These are phyloP conservation scores for Synodontis membranacea DNA, from an alignment of 2,113 vertebrate species.

Conservation along the genomic window DNA sequence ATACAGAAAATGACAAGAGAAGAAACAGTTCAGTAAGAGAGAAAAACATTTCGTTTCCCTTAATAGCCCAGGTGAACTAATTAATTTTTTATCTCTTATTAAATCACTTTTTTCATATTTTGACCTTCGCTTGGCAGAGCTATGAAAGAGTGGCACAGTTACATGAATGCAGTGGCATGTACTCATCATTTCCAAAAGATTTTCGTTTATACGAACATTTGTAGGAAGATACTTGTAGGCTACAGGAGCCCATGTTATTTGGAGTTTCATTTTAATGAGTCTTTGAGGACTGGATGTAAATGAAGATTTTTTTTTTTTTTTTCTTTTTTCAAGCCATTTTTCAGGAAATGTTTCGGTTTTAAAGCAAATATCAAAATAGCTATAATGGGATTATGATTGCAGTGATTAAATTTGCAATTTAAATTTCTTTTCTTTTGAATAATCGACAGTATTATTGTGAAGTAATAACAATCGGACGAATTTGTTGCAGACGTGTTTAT, in stretches of 20 bases:
- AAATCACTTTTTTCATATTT: constrained; percentile 22
- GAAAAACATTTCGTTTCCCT: constrained; percentile 11
- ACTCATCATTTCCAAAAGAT: not conserved
- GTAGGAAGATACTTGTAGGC: not conserved
- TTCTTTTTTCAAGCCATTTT: not conserved
- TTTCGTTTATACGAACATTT: not conserved
- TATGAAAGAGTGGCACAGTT: not conserved
- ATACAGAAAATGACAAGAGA: constrained; percentile 22
- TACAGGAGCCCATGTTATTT: not conserved
- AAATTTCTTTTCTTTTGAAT: not conserved
- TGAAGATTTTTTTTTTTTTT: not conserved
- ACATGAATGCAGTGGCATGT: not conserved
- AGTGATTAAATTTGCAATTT: not conserved
- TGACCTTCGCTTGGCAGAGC: not conserved
- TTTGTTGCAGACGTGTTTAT: not conserved
- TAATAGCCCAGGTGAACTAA: constrained; percentile 21
- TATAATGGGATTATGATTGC: not conserved
- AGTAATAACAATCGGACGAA: not conserved
- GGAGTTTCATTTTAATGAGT: not conserved
- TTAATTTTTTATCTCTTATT: constrained; percentile 15
- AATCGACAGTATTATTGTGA: not conserved
- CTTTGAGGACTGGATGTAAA: not conserved
- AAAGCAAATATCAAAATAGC: not conserved
- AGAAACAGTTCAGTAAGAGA: no score
- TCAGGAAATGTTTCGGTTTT: not conserved